These are phyloP conservation scores for Arenicola marina DNA, from an alignment of 2,888 invertebrate species.

Conservation along the genomic window DNA sequence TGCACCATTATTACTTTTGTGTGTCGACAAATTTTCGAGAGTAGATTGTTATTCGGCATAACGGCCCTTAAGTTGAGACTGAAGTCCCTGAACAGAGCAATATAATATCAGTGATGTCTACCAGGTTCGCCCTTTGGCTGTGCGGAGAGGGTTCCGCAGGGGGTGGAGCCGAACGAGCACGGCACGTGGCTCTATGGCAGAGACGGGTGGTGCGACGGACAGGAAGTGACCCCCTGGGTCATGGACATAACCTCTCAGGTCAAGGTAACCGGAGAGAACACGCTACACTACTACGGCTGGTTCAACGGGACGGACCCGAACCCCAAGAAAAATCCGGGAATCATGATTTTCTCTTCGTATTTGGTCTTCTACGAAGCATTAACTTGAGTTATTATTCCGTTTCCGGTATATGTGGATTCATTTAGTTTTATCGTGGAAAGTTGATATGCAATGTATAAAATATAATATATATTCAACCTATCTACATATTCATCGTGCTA, in stretches of 20 bases:
- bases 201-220: constrained; percentile 49
- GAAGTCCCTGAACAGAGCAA: too few relatives aligned
- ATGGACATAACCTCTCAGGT: constrained; percentile 23
- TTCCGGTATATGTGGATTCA: too few relatives aligned
- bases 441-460: too few relatives aligned
- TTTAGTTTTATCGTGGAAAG: too few relatives aligned
- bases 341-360: constrained; percentile 40
- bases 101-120: too few relatives aligned
- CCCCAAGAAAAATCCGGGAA: constrained; percentile 40
- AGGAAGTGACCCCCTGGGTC: constrained; percentile 35
- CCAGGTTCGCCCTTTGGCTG: constrained; percentile 44
- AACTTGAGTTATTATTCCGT: too few relatives aligned
- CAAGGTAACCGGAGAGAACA: constrained; percentile 17
- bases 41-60: too few relatives aligned
- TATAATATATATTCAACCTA: too few relatives aligned
- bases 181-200: constrained; percentile 50
- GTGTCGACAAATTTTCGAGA: too few relatives aligned
- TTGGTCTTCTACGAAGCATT: constrained; percentile 36
- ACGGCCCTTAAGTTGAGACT: too few relatives aligned
- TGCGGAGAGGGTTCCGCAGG: constrained; percentile 37
- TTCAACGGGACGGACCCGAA: constrained; percentile 41
- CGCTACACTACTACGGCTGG: constrained; percentile 38
- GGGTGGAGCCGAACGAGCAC: constrained; percentile 46
- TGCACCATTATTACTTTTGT: too few relatives aligned
- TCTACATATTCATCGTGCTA: too few relatives aligned